Base-by-base conservation (phyloP, 1,140 invertebrate genomes). In the Aleiodes sp. region DNA sequence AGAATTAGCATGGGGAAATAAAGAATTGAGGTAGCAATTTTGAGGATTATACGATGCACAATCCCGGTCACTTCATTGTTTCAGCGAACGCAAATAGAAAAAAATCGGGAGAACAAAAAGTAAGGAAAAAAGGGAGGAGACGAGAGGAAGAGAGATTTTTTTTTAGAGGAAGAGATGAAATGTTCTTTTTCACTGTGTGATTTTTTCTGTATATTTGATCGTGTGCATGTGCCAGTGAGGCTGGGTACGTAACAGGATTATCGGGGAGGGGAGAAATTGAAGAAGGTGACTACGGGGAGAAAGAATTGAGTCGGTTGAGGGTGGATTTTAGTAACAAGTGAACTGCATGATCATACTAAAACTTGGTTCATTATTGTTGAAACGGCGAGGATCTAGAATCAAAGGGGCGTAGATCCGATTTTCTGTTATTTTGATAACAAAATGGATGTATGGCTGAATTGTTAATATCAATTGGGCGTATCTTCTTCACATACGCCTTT, bases 201-300 rank as follows among this genome's bases (percentile, higher is more conserved):
- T 63, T 56, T 37, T n/a, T 46, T 61, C 24, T 9, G 10, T 56
- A 33, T 61, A 43, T 33, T 14, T 70, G 74, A 70, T 76, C 75
- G 73, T 76, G 72, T 73, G 64, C 24, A 21, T 62, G 62, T 59
- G 74, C 68, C 68, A 64, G 70, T 69, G 70, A n/a, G n/a, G n/a
- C n/a, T 63, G 72, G 72, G 68, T 71, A 65, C 65, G 65, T 79
- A 79, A 79, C 74, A 72, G 78, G 78, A 79, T 79, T 79, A 78
- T n/a, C 8, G 26, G 37, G 70, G 31, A 68, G 69, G 78, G 74
- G 74, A 14, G 37, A 43, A 21, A 41, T 60, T 61, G 37, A 35
- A 39, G 26, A 26, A 56, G 65, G 37, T 68, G 41, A 41, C 43
- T 14, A 68, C 37, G 28, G 35, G 60, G 63, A 31, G 37, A 61